Conservation (phyloP, 2,888 invertebrate genomes). For the Notodonta ziczac region DNA sequence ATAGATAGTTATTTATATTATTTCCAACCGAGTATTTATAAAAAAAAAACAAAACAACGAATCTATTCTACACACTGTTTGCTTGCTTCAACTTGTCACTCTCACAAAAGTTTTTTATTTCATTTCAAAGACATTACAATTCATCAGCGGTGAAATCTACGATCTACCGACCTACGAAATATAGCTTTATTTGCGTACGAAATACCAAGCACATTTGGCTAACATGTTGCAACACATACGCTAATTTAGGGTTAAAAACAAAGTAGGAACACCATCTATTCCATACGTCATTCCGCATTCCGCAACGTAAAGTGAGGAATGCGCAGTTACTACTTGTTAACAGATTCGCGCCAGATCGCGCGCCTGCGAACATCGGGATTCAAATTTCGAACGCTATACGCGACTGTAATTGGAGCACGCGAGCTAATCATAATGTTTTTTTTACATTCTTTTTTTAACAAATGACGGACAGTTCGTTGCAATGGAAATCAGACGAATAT, state of each 20-base stretch:
- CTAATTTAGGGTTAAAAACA: background rate
- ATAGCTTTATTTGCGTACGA: no score
- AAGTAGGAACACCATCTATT: background rate
- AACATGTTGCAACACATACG: background rate
- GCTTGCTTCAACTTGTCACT: no score
- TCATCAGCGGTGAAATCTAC: no score
- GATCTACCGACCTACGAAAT: no score
- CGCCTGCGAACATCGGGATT: background rate
- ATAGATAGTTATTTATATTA: no score
- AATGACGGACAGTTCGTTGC: slow-evolving; percentile 16
- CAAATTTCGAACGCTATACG: slow-evolving; percentile 9
- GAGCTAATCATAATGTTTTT: slow-evolving; percentile 18
- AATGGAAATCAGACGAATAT: slow-evolving; percentile 19
- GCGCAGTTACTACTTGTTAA: slow-evolving; percentile 4
- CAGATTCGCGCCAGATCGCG: slow-evolving; percentile 7
- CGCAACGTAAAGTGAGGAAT: slow-evolving; percentile 1
- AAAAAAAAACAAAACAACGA: no score
- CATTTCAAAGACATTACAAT: no score
- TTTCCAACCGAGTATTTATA: no score
- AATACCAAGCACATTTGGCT: background rate
- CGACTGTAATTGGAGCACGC: slow-evolving; percentile 27
- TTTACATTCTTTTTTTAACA: slow-evolving; percentile 20
- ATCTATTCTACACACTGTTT: no score
- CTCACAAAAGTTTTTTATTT: no score
- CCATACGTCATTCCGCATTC: slow-evolving; percentile 1